A percentile compares a stretch with the other conserved stretches of the same genome.
phyloP scores from a whole-genome alignment of 2,888 invertebrate species.

The Omphaloscelis lunosa region DNA sequence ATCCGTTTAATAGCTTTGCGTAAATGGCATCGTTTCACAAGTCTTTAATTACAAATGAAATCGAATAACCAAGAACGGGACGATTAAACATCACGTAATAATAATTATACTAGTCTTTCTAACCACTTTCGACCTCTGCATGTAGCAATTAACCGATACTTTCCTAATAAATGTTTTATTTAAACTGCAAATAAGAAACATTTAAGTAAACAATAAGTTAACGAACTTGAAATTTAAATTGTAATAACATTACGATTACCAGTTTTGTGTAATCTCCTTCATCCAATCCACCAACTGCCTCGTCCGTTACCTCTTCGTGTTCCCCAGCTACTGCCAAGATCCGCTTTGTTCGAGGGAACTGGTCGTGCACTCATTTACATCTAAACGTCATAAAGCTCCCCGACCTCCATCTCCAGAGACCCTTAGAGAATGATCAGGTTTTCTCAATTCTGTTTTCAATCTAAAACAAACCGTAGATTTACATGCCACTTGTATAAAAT shows the following conservation, averaged over 20 bases:
- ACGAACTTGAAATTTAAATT: background rate
- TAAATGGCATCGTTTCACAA: slow-evolving; percentile 68
- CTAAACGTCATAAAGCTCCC: background rate
- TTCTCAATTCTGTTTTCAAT: background rate
- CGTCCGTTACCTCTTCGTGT: slow-evolving; percentile 2
- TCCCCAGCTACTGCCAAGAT: slow-evolving; percentile 19
- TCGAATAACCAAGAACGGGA: slow-evolving; percentile 60
- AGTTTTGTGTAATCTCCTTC: background rate
- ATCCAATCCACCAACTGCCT: background rate
- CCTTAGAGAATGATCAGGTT: background rate
- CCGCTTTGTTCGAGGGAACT: slow-evolving; percentile 7
- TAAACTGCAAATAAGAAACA: slow-evolving; percentile 24
- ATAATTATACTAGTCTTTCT: slow-evolving; percentile 59
- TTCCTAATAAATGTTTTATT: slow-evolving; percentile 35
- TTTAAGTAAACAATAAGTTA: background rate
- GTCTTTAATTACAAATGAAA: slow-evolving; percentile 71
- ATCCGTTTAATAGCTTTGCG: slow-evolving; percentile 73
- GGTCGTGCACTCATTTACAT: slow-evolving; percentile 33
- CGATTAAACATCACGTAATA: slow-evolving; percentile 60
- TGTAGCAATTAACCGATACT: slow-evolving; percentile 28
- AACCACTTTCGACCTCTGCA: slow-evolving; percentile 51
- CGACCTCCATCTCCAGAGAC: slow-evolving; percentile 1
- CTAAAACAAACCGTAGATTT: background rate
- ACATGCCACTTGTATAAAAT: background rate
- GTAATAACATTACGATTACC: background rate